Evolutionary conservation across 1,140 invertebrate genomes (phyloP).

Genomic region (Drosophila saltans): DNA sequence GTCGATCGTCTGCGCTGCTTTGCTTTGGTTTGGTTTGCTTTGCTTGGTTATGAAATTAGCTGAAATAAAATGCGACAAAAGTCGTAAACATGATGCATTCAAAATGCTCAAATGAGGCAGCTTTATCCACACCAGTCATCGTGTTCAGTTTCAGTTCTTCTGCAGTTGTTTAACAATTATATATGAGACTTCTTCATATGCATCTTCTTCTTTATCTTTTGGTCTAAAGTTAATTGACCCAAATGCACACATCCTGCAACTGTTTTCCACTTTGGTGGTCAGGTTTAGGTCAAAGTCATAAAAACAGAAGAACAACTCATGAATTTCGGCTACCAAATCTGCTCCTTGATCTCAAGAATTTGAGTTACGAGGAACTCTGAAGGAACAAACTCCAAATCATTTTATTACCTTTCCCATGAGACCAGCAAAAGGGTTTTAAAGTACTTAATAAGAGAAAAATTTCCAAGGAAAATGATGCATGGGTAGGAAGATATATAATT

Average conservation of each 20-base stretch:
- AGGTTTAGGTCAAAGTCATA: slow-evolving; percentile 74
- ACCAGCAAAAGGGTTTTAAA: not conserved
- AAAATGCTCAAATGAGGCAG: slow-evolving; percentile 65
- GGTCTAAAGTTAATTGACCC: slow-evolving; percentile 6
- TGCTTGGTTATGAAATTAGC: slow-evolving; percentile 52
- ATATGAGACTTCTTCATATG: slow-evolving; percentile 24
- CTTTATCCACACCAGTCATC: slow-evolving; percentile 8
- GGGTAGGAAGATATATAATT: not conserved
- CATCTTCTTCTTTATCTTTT: not conserved
- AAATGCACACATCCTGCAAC: slow-evolving; percentile 44
- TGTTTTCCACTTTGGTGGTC: slow-evolving; percentile 46
- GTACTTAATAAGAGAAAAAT: slow-evolving; percentile 1
- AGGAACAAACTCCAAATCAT: slow-evolving; percentile 66
- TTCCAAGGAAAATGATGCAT: slow-evolving; percentile 33
- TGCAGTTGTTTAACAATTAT: slow-evolving; percentile 37
- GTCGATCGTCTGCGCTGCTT: slow-evolving; percentile 24
- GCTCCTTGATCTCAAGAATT: slow-evolving; percentile 29
- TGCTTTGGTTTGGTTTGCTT: slow-evolving; percentile 28
- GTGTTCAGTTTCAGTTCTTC: slow-evolving; percentile 3
- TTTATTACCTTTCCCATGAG: slow-evolving; percentile 67
- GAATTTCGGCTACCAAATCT: slow-evolving; percentile 53
- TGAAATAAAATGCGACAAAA: slow-evolving; percentile 63
- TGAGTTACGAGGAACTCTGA: slow-evolving; percentile 35
- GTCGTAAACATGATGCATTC: slow-evolving; percentile 68
- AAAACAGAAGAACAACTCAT: slow-evolving; percentile 30